Evolutionary conservation across 2,113 vertebrate species (phyloP), one percentile per base, ranked within the genome.

Genomic region (Grallaria varia): DNA sequence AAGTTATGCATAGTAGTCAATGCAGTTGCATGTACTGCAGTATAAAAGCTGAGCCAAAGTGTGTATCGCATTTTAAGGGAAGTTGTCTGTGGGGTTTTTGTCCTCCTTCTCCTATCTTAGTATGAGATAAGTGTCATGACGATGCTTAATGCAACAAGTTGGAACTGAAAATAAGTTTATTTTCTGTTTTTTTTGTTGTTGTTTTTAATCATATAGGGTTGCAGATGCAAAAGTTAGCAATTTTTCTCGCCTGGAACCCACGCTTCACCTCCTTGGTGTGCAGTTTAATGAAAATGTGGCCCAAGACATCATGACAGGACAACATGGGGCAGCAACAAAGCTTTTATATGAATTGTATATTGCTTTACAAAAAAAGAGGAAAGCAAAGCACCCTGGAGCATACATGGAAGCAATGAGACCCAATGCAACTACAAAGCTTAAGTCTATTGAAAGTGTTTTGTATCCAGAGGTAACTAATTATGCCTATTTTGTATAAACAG

Each of bases 291-390:
- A 97, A 87, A 98, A 97, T 64, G 97, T 98, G 94, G 98, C 98
- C 47, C 98, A 98, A 80, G 97, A 96, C 18, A 97, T 99, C 93
- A 99, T 99, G 97, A 97, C 97, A 66, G 98, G 98, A 89, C 98
- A 98, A 91, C 98, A 96, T 40, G 99, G 99, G 22, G 98, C 98
- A 16, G 99, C 98, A 59, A 98, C 96, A 10, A 97, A 97, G 25
- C 98, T 99, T 39, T 98, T 99, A 6, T 99, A 99, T 96, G 98
- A 99, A 49, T 94, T 99, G 25, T 99, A 99, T 67, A 96, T 98
- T 66, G 97, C 98, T 71, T 98, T 99, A 73, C 98, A 98, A 97
- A 99, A 98, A 91, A 99, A 98, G 94, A 98, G 96, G 88, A 99
- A 97, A 44, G 40, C 97, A 13, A 98, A 98, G 15, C 94, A 98